phyloP scores from a whole-genome alignment of 2,113 vertebrate species.

The Herpailurus yagouaroundi region DNA sequence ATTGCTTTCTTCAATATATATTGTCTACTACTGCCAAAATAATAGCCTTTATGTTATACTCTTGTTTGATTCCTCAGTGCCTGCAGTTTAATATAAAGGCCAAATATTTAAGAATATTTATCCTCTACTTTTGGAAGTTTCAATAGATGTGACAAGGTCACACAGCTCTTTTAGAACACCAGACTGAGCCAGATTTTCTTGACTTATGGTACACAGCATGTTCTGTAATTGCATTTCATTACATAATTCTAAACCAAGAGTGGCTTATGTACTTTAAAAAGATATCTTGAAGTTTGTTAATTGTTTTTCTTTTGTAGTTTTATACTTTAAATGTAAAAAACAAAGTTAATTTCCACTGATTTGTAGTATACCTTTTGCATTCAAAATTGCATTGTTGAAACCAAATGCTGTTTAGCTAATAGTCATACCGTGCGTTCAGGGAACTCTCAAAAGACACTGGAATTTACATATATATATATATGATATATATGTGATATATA shows the following conservation, averaged over 20 bases:
- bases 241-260: conserved; percentile 6
- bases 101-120: background rate
- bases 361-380: background rate
- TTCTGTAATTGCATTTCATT: conserved; percentile 22
- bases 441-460: background rate
- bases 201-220: background rate
- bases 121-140: background rate
- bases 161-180: background rate
- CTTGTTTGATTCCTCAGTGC: background rate
- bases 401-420: background rate
- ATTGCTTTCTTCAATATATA: background rate
- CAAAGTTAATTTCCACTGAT: background rate
- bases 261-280: background rate
- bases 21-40: background rate
- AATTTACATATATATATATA: no score
- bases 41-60: background rate
- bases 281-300: background rate
- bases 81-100: background rate
- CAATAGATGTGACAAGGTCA: background rate
- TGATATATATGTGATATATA: no score
- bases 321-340: background rate
- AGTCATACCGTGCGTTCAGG: background rate
- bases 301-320: background rate
- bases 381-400: background rate
- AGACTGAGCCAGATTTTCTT: background rate